Base-by-base conservation (phyloP, 1,140 invertebrate species). In the Drosophila tropicalis region DNA sequence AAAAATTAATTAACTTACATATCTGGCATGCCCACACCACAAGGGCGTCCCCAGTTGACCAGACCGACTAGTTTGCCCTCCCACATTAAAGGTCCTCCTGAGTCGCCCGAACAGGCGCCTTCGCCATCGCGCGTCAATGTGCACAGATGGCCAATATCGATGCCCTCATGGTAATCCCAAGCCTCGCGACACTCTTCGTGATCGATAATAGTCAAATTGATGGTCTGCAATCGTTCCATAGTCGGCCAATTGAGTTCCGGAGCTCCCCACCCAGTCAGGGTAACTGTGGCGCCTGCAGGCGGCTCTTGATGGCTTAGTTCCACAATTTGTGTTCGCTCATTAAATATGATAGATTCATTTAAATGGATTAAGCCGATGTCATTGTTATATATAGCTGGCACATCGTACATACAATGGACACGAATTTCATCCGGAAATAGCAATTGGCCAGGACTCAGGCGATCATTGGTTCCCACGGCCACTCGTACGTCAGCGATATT, bases 1-100 rank as follows among this genome's bases (percentile, higher is more conserved):
- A 0, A 9, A 1, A 7, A 10, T 5, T 13, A 17, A 1, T 5
- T 7, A 17, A 6, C 72, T 64, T 60, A 76, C 68, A 94, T 94
- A 62, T 94, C 94, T 6, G 94, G 94, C 61, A 92, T 91, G 13
- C 92, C 93, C 0, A 78, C 47, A 1, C 93, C 94, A 74, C 94
- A 94, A 5, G 94, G 93, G 5, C 91, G 77, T 5, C 94, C 94
- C 90, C 93, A 94, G 15, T 94, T 94, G 17, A 94, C 93, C 41
- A 94, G 71, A n/a, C 93, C 94, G 55, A 93, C 90, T 25, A 94
- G 65, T 57, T 78, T 81, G 10, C 80, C 85, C 29, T 80, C 29
- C 73, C 92, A 92, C 62, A 91, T 85, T 7, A 95, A 29, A 0
- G 94, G 94, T 3, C 94, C 94, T 29, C 94, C 94, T 2, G 93